Evolutionary conservation across 2,797 vertebrate genomes (phyloP).

Genomic region (Hozukius guyotensis): DNA sequence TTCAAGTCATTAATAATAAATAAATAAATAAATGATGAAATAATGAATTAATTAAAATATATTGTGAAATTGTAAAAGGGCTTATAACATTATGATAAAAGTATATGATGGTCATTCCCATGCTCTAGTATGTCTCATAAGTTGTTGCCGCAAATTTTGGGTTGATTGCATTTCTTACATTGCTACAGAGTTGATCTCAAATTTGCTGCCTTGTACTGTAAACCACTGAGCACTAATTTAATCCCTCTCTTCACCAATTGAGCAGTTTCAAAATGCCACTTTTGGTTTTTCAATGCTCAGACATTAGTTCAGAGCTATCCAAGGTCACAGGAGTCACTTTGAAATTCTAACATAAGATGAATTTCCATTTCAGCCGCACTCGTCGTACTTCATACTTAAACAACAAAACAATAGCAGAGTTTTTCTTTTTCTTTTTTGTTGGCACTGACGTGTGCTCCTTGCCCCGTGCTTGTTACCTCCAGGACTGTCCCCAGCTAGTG

Average conservation of each 20-base stretch:
- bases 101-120: too few relatives aligned
- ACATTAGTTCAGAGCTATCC: neutral
- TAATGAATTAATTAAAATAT: too few relatives aligned
- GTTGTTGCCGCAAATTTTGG: too few relatives aligned
- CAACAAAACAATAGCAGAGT: neutral
- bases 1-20: too few relatives aligned
- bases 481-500: constrained; percentile 98
- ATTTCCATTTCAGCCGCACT: constrained; percentile 4
- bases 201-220: neutral
- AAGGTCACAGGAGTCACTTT: constrained; percentile 17
- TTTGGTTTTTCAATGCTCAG: neutral
- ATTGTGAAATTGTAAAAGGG: too few relatives aligned
- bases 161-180: too few relatives aligned
- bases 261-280: neutral
- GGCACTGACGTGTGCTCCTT: constrained; percentile 2
- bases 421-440: neutral
- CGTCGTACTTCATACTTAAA: neutral
- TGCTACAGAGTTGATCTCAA: neutral
- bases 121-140: too few relatives aligned
- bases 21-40: too few relatives aligned
- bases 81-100: too few relatives aligned
- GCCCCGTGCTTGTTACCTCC: neutral
- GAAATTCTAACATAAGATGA: neutral
- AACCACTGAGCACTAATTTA: constrained; percentile 10
- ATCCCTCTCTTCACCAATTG: neutral